Evolutionary conservation across 1,140 invertebrate species (phyloP).

Genomic region (Drosophila baimaii): DNA sequence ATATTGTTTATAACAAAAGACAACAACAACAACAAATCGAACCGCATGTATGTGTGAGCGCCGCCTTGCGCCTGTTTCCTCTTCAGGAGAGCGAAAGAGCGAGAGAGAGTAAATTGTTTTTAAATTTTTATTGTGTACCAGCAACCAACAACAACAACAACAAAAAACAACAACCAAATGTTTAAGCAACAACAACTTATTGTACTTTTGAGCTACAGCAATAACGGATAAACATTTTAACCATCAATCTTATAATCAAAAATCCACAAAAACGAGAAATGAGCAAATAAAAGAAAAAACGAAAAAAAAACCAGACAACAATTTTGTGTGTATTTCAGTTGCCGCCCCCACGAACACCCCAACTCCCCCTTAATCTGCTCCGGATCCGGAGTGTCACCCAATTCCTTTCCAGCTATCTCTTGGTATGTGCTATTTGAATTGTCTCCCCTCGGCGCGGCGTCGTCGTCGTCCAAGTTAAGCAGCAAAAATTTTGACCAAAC

Average conservation of each 20-base stretch:
- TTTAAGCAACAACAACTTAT: conserved; percentile 51
- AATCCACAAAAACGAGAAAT: conserved; percentile 79
- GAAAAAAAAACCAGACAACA: conserved; percentile 58
- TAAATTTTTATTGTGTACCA: conserved; percentile 71
- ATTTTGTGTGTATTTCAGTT: conserved; percentile 77
- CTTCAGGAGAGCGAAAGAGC: conserved; percentile 25
- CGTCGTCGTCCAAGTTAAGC: conserved; percentile 20
- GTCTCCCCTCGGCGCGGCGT: conserved; percentile 70
- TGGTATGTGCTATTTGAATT: conserved; percentile 76
- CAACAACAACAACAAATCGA: conserved; percentile 44
- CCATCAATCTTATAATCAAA: conserved; percentile 79
- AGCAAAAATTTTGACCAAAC: conserved; percentile 72
- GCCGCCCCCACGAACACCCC: conserved; percentile 8
- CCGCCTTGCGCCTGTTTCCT: conserved; percentile 67
- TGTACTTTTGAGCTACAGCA: conserved; percentile 66
- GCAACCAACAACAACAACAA: conserved; percentile 48
- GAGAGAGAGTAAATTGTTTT: conserved; percentile 63
- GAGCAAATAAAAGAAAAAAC: conserved; percentile 80
- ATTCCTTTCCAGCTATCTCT: conserved; percentile 68
- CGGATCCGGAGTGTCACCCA: conserved; percentile 14
- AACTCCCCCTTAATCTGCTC: neutral
- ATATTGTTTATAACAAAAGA: conserved; percentile 41
- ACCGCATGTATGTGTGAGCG: conserved; percentile 78
- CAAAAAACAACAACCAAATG: conserved; percentile 41
- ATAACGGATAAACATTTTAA: conserved; percentile 61